These are phyloP conservation scores for Manis crassicaudata DNA, from an alignment of 2,797 vertebrate genomes.

Conservation along the genomic window DNA sequence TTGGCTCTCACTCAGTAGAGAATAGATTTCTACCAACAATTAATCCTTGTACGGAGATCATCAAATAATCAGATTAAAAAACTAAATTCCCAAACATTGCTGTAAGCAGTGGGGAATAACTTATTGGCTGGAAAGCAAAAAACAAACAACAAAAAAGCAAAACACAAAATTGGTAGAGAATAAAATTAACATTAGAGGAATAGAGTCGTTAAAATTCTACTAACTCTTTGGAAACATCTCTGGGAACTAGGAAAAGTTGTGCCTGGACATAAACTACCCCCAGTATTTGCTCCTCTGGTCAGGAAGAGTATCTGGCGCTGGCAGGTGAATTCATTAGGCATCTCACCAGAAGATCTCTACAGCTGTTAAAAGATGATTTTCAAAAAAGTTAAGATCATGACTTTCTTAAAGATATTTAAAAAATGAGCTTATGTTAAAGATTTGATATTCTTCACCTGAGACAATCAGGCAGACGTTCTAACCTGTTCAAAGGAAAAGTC, in stretches of 20 bases:
- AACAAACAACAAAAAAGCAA: neutral
- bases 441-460: neutral
- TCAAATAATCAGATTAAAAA: neutral
- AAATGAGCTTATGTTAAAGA: neutral
- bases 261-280: neutral
- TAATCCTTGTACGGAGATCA: neutral
- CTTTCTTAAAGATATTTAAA: neutral
- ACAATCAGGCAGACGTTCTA: neutral
- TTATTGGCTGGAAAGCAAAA: neutral
- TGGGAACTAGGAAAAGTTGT: neutral
- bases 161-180: neutral
- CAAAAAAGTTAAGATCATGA: neutral
- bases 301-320: neutral
- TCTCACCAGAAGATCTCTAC: neutral
- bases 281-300: neutral
- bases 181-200: neutral
- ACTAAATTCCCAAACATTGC: neutral
- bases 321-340: neutral
- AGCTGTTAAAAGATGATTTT: neutral
- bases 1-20: neutral
- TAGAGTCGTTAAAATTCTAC: neutral
- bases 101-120: neutral
- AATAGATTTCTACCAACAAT: neutral
- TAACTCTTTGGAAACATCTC: neutral
- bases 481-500: neutral